phyloP scores from a whole-genome alignment of 2,888 invertebrate genomes.

The Trichopoda pennipes region DNA sequence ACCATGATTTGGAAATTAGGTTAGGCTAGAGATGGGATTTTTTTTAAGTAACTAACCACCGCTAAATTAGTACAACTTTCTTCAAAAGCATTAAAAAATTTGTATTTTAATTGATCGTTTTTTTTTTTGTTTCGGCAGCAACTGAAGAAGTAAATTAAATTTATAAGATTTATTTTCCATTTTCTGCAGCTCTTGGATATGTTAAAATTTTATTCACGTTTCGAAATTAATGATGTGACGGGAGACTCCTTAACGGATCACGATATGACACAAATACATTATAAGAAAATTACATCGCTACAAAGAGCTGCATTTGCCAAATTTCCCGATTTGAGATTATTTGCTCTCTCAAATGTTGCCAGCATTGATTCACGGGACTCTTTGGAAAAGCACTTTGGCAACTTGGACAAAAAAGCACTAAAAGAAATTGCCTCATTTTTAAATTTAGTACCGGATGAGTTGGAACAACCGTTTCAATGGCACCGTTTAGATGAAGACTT shows the following conservation, averaged over 20 bases:
- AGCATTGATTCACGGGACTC: slow-evolving; percentile 94
- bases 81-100: no score
- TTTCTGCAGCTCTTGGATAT: slow-evolving; percentile 91
- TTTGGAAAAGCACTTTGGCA: slow-evolving; percentile 89
- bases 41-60: no score
- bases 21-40: no score
- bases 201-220: slow-evolving; percentile 97
- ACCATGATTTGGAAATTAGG: no score
- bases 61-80: no score
- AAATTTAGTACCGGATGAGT: slow-evolving; percentile 91
- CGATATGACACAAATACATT: slow-evolving; percentile 96
- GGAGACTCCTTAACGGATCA: slow-evolving; percentile 96
- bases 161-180: not conserved
- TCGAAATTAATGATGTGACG: slow-evolving; percentile 98
- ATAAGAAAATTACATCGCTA: slow-evolving; percentile 93
- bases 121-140: no score
- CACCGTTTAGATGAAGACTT: slow-evolving; percentile 90
- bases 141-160: no score
- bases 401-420: slow-evolving; percentile 87
- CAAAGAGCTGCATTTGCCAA: slow-evolving; percentile 97
- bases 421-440: slow-evolving; percentile 93
- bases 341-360: slow-evolving; percentile 96
- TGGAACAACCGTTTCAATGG: slow-evolving; percentile 85
- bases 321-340: slow-evolving; percentile 91
- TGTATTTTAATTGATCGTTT: no score